Evolutionary conservation across 2,113 vertebrate species (phyloP).

Genomic region (Arothron firmamentum): DNA sequence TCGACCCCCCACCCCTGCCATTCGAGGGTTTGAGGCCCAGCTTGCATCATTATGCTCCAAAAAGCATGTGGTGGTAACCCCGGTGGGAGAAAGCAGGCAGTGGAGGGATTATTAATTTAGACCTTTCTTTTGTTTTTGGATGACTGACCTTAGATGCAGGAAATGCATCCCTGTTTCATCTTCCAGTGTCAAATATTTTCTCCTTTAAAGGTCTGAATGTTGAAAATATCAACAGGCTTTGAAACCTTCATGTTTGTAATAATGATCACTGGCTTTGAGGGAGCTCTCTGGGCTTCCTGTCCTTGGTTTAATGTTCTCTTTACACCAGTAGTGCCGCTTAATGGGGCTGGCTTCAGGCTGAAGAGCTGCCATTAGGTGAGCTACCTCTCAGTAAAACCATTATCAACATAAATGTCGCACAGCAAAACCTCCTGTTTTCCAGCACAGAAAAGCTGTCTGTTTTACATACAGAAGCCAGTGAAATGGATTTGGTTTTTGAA

Average conservation of each 20-base stretch:
- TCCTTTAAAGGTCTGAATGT: neutral
- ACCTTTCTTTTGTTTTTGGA: conserved; percentile 16
- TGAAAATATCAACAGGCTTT: no score
- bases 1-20: conserved; percentile 18
- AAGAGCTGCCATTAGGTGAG: conserved; percentile 49
- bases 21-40: conserved; percentile 19
- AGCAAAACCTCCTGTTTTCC: neutral
- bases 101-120: conserved; percentile 57
- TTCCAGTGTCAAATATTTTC: conserved; percentile 11
- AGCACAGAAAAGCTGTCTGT: no score
- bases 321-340: conserved; percentile 47
- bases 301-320: conserved; percentile 15
- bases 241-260: neutral
- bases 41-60: conserved; percentile 54
- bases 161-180: conserved; percentile 17
- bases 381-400: conserved; percentile 18
- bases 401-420: conserved; percentile 2
- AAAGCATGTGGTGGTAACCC: conserved; percentile 50
- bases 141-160: conserved; percentile 20
- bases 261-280: conserved; percentile 42
- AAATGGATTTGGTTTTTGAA: no score
- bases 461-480: no score
- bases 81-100: conserved; percentile 24
- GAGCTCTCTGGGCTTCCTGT: conserved; percentile 31
- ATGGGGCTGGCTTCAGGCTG: conserved; percentile 32